Base-by-base conservation (phyloP, 2,113 vertebrate species). In the Lophotis ruficrista region DNA sequence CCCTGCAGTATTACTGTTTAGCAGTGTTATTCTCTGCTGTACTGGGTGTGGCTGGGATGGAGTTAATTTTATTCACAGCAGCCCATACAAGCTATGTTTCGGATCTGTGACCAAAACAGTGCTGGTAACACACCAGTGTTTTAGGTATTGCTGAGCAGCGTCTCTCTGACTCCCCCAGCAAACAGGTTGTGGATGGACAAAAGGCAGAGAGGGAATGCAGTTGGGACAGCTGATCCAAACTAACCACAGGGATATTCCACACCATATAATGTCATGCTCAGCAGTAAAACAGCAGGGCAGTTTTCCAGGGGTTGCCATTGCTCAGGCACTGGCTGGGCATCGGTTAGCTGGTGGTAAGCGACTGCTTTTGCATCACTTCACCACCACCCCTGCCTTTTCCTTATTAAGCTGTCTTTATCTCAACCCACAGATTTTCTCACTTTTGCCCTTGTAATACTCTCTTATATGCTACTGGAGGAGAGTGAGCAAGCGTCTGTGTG, bases 141-240 rank as follows among this genome's bases (percentile, higher is more conserved):
- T 48, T 14, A 66, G 31, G n/a, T 62, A 20, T 57, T 66, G 54
- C 37, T 88, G n/a, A 75, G 30, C 50, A 66, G 33, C 23, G 5
- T 37, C 53, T 58, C 48, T 62, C n/a, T 60, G 41, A 60, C 6
- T 4, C 6, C 14, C 12, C 17, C 21, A 83, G 28, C 18, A 72
- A 68, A 68, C 0, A 65, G 1, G 0, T 0, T 57, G 30, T 22
- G 20, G 9, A 19, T 22, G 8, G 31, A 51, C 38, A 92, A 50
- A 2, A n/a, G 33, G 33, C 5, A 43, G 35, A 20, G n/a, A 83
- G 14, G 27, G 37, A 62, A 71, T 4, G 25, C 57, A 82, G 56
- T 14, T 28, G 24, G 22, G 35, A 76, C 5, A 62, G 62, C 19
- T 68, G 81, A 83, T 37, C 5, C 10, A 2, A 58, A 50, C 4